Evolutionary conservation across 2,888 invertebrate genomes (phyloP), one percentile per base, ranked within the genome.

Genomic region (Rhabditoides inermis): DNA sequence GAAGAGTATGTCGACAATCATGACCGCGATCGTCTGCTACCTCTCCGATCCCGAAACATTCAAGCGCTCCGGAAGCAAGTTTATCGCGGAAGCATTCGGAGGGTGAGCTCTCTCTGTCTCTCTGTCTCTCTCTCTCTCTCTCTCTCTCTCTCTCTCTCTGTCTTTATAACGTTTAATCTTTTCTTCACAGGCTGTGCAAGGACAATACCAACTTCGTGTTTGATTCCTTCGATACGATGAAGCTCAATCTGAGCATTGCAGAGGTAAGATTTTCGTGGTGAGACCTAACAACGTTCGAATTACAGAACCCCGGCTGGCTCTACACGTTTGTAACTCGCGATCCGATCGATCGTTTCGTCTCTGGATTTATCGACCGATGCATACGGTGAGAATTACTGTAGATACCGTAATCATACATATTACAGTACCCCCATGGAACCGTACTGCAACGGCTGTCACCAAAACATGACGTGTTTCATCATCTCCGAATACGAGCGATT

Each of bases 401-500:
- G n/a, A n/a, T n/a, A n/a, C n/a, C n/a, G n/a, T n/a, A n/a, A n/a
- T n/a, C n/a, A n/a, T n/a, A n/a, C n/a, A n/a, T 44, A 47, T 60
- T 63, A 47, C 55, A 63, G 65, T 50, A 59, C 57, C 26, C 61
- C 65, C 22, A 46, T 55, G 30, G 54, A 51, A 10, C 23, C 45
- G 6, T 56, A 44, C 27, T 72, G 72, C 55, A 70, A 72, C 51
- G 63, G 69, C 10, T 72, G 72, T 56, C 56, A 60, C 42, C 56
- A 63, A 42, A 72, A 72, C 51, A 55, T 72, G 63, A 72, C 72
- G 22, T 72, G 72, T 51, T 72, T 72, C 53, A 51, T 72, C 36
- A 26, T 65, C 23, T 52, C 52, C 23, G 72, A 72, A 61, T 70
- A 70, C 53, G 60, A 58, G 20, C 50, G 64, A 51, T 64, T 72